Evolutionary conservation across 37 sponge, comb jelly and placozoan species (phyloP), one percentile per base, ranked within the genome.

Genomic region (Ephydatia muelleri): DNA sequence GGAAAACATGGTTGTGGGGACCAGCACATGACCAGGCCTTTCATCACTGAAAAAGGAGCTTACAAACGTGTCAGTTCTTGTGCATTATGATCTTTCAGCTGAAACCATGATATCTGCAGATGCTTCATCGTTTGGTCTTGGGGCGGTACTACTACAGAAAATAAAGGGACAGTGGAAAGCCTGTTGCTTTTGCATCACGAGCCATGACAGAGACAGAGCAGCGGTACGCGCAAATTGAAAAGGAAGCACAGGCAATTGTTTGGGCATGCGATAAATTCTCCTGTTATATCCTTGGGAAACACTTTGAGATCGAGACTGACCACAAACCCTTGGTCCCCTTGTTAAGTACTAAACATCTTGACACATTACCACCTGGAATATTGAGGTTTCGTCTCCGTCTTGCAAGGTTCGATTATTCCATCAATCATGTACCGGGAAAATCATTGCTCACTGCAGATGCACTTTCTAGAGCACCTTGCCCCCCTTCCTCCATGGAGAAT

Each of bases 301-400:
- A 30, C 11, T 74, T 87, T 40, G 11, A 23, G 11, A 67, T 87
- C 21, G 57, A 87, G 11, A 87, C 88, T 16, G 88, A 87, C 35
- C 88, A 87, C 77, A 87, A 87, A 57, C 85, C 82, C 47, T 43
- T 87, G 31, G 78, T 87, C n/a, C 88, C 88, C 6, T 57, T 87
- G 16, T 68, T 87, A 31, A n/a, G 70, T 23, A 12, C 76, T 39
- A 81, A n/a, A n/a, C n/a, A 76, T 23, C 30, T 76, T 3, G 88
- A 81, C 39, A 67, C 29, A 65, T 37, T 82, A n/a, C 88, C 88
- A 66, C 78, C 78, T n/a, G n/a, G n/a, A 30, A 8, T 8, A 43
- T 43, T 43, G 47, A 43, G 47, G 8, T 43, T 43, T 43, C 47
- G 47, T 43, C 47, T 43, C 47, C 47, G 8, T 43, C 47, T 43